Conservation (phyloP, 2,113 vertebrate species). For the Ceuthmochares aereus region DNA sequence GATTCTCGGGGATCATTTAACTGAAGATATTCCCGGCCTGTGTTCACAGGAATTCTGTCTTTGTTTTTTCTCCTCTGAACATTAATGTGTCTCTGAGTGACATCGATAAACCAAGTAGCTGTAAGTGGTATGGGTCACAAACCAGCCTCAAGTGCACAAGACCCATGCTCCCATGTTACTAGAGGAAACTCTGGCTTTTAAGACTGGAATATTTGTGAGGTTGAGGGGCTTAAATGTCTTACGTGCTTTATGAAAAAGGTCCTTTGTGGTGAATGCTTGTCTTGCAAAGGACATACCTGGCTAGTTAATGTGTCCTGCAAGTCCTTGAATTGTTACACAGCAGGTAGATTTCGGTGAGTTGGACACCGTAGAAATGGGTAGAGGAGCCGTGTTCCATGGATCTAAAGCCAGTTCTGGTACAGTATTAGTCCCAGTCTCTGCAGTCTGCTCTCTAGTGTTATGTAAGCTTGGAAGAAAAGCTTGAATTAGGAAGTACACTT, state of each 20-base stretch:
- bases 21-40: not conserved
- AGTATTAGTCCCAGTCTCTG: not conserved
- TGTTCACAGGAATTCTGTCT: not conserved
- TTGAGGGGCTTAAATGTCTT: not conserved
- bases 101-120: not conserved
- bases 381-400: rapidly evolving
- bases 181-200: not conserved
- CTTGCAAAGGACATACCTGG: not conserved
- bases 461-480: not conserved
- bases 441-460: not conserved
- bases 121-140: not conserved
- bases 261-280: not conserved
- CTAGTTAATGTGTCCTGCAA: not conserved
- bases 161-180: not conserved
- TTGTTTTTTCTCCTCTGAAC: not conserved
- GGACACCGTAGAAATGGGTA: not conserved
- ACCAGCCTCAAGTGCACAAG: not conserved
- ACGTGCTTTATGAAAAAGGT: not conserved
- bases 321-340: not conserved
- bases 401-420: not conserved
- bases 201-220: not conserved
- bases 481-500: not conserved
- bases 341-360: not conserved
- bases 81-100: not conserved
- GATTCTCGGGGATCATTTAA: not conserved